Percentiles rank a stretch among this genome's conserved stretches.
These are phyloP conservation scores for Sicus ferrugineus DNA, from an alignment of 2,888 invertebrate genomes.

Conservation along the genomic window DNA sequence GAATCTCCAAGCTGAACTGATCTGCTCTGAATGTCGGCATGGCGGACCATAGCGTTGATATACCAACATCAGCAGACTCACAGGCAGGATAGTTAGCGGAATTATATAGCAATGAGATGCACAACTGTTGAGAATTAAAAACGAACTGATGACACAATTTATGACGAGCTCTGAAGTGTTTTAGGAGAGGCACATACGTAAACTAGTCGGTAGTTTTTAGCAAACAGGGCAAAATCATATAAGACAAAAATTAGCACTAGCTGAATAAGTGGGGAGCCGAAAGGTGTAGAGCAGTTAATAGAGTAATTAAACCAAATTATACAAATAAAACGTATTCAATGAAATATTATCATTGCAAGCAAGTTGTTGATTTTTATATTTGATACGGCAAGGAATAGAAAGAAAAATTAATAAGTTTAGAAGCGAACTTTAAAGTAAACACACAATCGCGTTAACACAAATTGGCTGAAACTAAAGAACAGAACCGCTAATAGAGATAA, in stretches of 20 bases:
- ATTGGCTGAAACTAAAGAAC: background rate
- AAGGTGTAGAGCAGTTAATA: conserved; percentile 31
- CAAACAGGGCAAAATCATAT: conserved; percentile 50
- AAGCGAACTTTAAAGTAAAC: background rate
- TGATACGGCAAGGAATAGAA: conserved; percentile 60
- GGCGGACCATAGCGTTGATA: no score
- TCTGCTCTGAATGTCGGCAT: background rate
- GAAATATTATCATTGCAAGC: conserved; percentile 38
- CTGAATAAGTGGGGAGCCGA: conserved; percentile 38
- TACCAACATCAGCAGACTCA: no score
- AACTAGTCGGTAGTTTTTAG: no score
- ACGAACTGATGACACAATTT: no score
- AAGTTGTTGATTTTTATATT: conserved; percentile 66
- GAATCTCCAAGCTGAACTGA: background rate
- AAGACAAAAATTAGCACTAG: conserved; percentile 32
- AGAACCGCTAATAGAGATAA: background rate
- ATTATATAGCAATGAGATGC: no score
- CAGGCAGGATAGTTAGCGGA: no score
- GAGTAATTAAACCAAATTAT: conserved; percentile 40
- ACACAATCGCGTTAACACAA: conserved; percentile 2
- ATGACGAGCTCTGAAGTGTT: no score
- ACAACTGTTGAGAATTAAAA: no score
- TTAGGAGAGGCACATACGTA: no score
- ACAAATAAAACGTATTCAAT: conserved; percentile 49
- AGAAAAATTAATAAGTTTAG: conserved; percentile 23